These are phyloP conservation scores for Neodon shergylaensis DNA, from an alignment of 2,113 vertebrate species.

Conservation along the genomic window DNA sequence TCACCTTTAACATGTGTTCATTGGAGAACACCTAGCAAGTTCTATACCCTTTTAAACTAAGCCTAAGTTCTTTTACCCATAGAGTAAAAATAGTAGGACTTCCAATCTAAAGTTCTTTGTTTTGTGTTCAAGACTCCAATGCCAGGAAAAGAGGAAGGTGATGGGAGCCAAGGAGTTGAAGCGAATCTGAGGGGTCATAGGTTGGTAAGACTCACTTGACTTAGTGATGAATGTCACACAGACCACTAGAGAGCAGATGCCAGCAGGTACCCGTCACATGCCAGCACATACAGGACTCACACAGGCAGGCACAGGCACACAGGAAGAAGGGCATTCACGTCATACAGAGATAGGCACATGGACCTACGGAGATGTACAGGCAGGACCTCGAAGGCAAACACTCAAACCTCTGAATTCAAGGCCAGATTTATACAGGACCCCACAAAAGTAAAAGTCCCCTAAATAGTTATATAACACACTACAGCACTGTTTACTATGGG, in stretches of 20 bases:
- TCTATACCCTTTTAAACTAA: neutral
- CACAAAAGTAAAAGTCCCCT: neutral
- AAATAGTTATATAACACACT: neutral
- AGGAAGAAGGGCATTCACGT: neutral
- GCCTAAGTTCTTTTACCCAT: neutral
- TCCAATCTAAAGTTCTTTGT: neutral
- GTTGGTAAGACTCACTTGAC: neutral
- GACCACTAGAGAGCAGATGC: neutral
- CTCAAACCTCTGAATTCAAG: neutral
- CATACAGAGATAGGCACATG: neutral
- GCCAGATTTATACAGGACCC: neutral
- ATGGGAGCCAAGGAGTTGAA: neutral
- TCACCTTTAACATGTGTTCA: neutral
- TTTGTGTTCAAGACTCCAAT: neutral
- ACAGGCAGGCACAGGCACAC: neutral
- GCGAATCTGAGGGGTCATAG: neutral
- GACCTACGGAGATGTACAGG: neutral
- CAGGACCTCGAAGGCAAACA: neutral
- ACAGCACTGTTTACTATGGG: neutral
- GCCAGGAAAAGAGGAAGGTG: neutral
- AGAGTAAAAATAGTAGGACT: neutral
- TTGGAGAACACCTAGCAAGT: neutral
- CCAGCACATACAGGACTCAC: neutral
- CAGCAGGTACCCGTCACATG: no score
- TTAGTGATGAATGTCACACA: neutral